A percentile compares a stretch with the other conserved stretches of the same genome.
Conservation (phyloP, 2,797 vertebrate species). For the Tarsius wallacei region DNA sequence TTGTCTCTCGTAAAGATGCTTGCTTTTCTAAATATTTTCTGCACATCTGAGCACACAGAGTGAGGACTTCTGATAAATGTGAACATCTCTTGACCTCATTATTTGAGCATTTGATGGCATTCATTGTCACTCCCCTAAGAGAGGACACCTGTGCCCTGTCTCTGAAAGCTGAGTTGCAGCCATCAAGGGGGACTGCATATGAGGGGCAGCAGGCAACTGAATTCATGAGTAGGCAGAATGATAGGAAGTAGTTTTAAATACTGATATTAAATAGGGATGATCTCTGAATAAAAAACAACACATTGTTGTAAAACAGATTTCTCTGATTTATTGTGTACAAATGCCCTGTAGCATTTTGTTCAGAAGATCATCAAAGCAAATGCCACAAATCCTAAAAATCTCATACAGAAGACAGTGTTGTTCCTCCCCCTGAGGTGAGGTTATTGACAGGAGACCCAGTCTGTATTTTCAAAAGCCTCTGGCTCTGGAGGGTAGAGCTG, state of each 20-base stretch:
- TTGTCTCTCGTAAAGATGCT: neutral
- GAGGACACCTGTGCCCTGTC: neutral
- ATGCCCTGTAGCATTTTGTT: neutral
- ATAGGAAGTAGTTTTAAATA: neutral
- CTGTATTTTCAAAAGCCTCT: neutral
- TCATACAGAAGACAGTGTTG: neutral
- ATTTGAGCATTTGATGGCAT: neutral
- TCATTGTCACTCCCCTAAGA: neutral
- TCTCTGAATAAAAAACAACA: neutral
- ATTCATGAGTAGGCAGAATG: neutral
- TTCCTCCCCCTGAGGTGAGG: neutral
- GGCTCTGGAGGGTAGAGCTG: neutral
- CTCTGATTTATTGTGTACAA: neutral
- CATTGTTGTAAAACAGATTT: neutral
- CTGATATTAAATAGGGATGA: neutral
- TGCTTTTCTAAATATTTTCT: neutral
- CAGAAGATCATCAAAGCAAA: slow-evolving; percentile 23
- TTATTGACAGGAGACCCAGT: neutral
- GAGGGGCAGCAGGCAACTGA: neutral
- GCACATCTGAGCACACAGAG: neutral
- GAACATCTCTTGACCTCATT: neutral
- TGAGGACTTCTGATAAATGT: neutral
- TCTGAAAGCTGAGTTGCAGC: neutral
- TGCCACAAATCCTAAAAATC: slow-evolving; percentile 10
- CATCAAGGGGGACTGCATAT: neutral